Percentiles rank a stretch among this genome's conserved stretches.
These are phyloP conservation scores for Ormyrus nitidulus DNA, from an alignment of 2,888 invertebrate genomes.

Conservation along the genomic window DNA sequence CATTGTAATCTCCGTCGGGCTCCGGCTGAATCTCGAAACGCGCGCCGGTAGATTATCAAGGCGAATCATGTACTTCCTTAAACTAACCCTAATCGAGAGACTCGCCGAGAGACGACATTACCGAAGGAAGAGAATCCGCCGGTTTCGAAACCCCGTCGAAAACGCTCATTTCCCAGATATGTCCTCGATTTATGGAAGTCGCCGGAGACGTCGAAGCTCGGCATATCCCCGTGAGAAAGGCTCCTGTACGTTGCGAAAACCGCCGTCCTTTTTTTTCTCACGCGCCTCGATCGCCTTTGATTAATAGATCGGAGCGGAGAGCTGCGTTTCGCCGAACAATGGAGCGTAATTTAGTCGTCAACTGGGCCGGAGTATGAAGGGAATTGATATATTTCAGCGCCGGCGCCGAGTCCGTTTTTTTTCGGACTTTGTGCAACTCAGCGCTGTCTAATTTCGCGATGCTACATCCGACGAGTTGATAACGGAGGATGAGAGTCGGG, in stretches of 20 bases:
- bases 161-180: background rate
- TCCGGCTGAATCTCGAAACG: too few relatives aligned
- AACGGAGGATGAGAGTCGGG: too few relatives aligned
- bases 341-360: constrained; percentile 45
- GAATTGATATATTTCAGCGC: too few relatives aligned
- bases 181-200: constrained; percentile 9
- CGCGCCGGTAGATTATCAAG: too few relatives aligned
- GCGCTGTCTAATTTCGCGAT: too few relatives aligned
- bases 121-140: too few relatives aligned
- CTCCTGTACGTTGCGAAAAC: background rate
- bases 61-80: too few relatives aligned
- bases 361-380: background rate
- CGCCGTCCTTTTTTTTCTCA: background rate
- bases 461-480: background rate
- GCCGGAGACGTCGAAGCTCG: background rate
- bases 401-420: background rate
- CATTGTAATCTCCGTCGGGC: too few relatives aligned
- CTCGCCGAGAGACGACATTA: too few relatives aligned
- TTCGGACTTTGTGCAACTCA: background rate
- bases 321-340: constrained; percentile 21
- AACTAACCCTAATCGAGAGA: too few relatives aligned
- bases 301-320: background rate
- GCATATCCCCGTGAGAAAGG: background rate
- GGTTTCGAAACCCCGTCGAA: background rate
- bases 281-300: constrained; percentile 22